Evolutionary conservation across 2,888 invertebrate genomes (phyloP), one percentile per base, ranked within the genome.

Genomic region (Mythimna impura): DNA sequence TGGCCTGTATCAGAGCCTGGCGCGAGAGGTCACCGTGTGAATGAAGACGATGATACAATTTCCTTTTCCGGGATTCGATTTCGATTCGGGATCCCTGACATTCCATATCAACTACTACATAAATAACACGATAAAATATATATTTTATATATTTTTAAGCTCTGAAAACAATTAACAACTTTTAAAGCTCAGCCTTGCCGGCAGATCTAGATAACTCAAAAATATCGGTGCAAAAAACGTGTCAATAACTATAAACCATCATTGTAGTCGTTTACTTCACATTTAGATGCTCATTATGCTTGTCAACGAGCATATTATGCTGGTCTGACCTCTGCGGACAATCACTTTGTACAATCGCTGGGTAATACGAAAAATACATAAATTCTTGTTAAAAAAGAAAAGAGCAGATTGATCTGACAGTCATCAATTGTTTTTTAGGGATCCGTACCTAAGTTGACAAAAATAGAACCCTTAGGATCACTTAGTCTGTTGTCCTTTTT

Each of bases 221-320:
- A 83, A 75, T 68, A 71, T 82, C 17, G 65, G 10, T 50, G 22
- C 61, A 69, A 83, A 82, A 81, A 83, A 69, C 25, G 25, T 25
- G 30, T 22, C 66, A 40, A 54, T 58, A 36, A 58, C 60, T 67
- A 75, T 82, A 82, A 84, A 85, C n/a, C 54, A 77, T 75, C 10
- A 25, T n/a, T 47, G 22, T 0, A 50, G 62, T 55, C 58, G 50
- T 73, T 76, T 71, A 67, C 62, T 73, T 67, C 57, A 71, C 69
- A 75, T 85, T 80, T 80, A 77, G 77, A 72, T 43, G 75, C 71
- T 85, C 78, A 82, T 84, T 85, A 82, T 71, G 57, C 50, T 66
- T 57, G 71, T 70, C 73, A 80, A 78, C 79, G 76, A 76, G 66
- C 25, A 61, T 60, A 79, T 85, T 85, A 78, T 83, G 67, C 75